These are phyloP conservation scores for Drosophila peninsularis DNA, from an alignment of 2,888 invertebrate species.

Conservation along the genomic window DNA sequence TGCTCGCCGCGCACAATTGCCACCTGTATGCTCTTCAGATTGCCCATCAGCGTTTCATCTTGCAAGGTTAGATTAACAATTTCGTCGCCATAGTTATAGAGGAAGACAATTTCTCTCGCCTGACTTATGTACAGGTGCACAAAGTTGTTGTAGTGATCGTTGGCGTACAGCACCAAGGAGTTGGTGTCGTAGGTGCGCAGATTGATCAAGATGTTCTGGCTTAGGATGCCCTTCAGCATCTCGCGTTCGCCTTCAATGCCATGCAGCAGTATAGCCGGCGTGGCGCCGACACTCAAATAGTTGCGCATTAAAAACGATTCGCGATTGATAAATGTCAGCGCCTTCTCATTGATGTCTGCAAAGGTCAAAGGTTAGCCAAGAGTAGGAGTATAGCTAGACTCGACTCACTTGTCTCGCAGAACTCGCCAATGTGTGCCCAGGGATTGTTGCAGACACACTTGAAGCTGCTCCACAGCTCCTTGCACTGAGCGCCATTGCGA, in stretches of 20 bases:
- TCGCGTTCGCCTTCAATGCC: constrained; percentile 85
- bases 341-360: constrained; percentile 95
- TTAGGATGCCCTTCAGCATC: constrained; percentile 90
- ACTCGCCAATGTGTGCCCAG: constrained; percentile 95
- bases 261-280: constrained; percentile 82
- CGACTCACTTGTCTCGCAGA: constrained; percentile 94
- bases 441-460: constrained; percentile 96
- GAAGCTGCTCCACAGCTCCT: constrained; percentile 96
- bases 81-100: constrained; percentile 93
- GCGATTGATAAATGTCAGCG: constrained; percentile 93
- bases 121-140: constrained; percentile 94
- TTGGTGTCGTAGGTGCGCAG: constrained; percentile 93
- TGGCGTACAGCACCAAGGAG: constrained; percentile 94
- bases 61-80: constrained; percentile 92
- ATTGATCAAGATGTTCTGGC: constrained; percentile 93
- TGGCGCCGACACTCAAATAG: constrained; percentile 88
- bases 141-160: constrained; percentile 97
- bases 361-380: not conserved
- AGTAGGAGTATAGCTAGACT: not conserved
- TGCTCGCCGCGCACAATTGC: constrained; percentile 91
- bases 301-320: constrained; percentile 93
- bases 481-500: constrained; percentile 94
- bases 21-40: constrained; percentile 94
- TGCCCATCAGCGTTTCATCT: constrained; percentile 89
- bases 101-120: constrained; percentile 91